Base-by-base conservation (phyloP, 2,888 invertebrate genomes). In the Homarus gammarus region DNA sequence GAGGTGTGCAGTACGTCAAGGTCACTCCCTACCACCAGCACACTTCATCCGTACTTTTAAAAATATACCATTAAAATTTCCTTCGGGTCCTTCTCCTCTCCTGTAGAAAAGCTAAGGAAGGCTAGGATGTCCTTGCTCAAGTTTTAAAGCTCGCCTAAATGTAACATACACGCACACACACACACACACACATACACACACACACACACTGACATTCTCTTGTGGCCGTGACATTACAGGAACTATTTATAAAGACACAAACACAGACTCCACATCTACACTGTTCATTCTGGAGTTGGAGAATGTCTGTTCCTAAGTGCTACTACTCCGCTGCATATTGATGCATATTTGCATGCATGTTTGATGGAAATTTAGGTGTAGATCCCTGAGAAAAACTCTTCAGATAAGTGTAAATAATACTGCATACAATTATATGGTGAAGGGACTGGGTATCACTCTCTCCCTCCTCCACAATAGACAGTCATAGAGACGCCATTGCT, bases 281-380 rank as follows among this genome's bases (percentile, higher is more conserved):
- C 27, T n/a, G 6, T 2, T 64, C 8, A 64, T 27, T 64, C 1
- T 27, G 64, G 64, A 64, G 6, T 64, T 27, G 10, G 27, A 27
- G 31, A 27, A 64, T 64, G 64, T 64, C 56, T 56, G 56, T 56
- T 64, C 27, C 64, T 27, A 27, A 27, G 64, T 64, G n/a, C 27
- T 64, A 6, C 31, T 64, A 64, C 27, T 27, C 64, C 64, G 64
- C 56, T 79, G 61, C 38, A 36, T 64, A 44, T 44, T 40, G n/a
- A 31, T 70, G 82, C 70, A 68, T 38, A 68, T 61, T 64, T 36
- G 44, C 70, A 44, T 27, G 70, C 44, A 31, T 82, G 82, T 70
- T 68, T 82, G 79, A 27, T 79, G 79, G 79, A 79, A 51, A 56
- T 56, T 15, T 33, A 36, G 61, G 79, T 36, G 61, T 56, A 56